These are phyloP conservation scores for Gnathonemus echidnorhynchus DNA, from an alignment of 2,113 vertebrate species.

Conservation along the genomic window DNA sequence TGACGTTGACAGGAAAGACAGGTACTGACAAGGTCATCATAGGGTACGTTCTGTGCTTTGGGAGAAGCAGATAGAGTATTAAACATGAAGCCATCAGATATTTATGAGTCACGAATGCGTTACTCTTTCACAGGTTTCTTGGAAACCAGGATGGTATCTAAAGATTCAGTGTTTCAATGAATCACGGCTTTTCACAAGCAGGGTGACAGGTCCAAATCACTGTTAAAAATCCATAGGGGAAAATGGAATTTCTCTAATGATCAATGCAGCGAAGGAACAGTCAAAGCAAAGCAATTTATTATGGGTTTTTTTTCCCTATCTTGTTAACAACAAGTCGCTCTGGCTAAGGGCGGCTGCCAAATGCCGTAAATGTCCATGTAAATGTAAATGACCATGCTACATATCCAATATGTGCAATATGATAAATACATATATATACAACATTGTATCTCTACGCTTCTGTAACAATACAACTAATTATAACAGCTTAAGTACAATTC, in stretches of 20 bases:
- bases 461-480: not conserved
- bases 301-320: not conserved
- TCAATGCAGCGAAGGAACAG: not conserved
- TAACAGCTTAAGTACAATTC: not conserved
- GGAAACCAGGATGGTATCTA: not conserved
- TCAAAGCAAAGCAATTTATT: not conserved
- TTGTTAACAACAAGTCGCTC: not conserved
- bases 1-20: not conserved
- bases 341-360: too few relatives aligned
- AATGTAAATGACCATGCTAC: not conserved
- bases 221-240: not conserved
- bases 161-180: not conserved
- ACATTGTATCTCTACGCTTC: not conserved
- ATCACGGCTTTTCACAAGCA: constrained; percentile 16
- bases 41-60: not conserved
- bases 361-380: too few relatives aligned
- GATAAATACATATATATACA: not conserved
- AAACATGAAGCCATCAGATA: not conserved
- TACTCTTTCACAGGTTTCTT: constrained; percentile 1
- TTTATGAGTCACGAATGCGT: constrained; percentile 15
- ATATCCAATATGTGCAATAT: not conserved
- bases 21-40: not conserved
- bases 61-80: not conserved
- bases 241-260: not conserved
- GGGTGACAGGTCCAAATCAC: not conserved